Conservation (phyloP, 2,888 invertebrate species). For the Stenichneumon culpator region DNA sequence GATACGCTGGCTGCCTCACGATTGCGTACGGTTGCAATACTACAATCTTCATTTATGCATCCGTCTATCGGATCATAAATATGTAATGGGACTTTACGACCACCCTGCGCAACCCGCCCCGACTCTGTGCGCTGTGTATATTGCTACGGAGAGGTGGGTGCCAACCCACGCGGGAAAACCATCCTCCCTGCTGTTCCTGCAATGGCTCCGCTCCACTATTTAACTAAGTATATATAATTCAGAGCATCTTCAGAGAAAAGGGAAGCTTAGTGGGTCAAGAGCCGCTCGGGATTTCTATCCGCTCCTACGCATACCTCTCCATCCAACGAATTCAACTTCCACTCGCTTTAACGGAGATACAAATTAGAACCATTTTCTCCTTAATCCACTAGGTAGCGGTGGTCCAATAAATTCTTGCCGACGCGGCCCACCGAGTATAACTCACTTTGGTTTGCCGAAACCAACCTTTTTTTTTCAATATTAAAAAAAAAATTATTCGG, state of each 20-base stretch:
- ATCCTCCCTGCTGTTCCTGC: too few species aligned
- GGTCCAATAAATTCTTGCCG: conserved; percentile 25
- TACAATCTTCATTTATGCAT: too few species aligned
- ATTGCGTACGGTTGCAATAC: too few species aligned
- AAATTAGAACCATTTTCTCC: conserved; percentile 21
- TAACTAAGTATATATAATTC: too few species aligned
- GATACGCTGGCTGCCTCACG: too few species aligned
- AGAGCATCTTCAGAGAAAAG: neutral
- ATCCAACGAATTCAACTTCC: neutral
- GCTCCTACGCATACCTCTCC: conserved; percentile 10
- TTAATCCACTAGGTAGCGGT: neutral
- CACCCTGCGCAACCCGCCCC: too few species aligned
- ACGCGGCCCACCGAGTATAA: neutral
- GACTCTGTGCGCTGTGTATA: too few species aligned
- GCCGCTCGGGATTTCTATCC: neutral
- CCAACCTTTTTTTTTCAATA: neutral
- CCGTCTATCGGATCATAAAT: too few species aligned
- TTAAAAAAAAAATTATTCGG: neutral
- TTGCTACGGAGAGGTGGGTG: too few species aligned
- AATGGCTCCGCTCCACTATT: too few species aligned
- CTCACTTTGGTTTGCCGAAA: neutral
- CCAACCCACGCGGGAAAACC: too few species aligned
- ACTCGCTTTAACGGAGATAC: conserved; percentile 5
- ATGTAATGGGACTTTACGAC: too few species aligned
- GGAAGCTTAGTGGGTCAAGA: conserved; percentile 12